Base-by-base conservation (phyloP, 2,113 vertebrate species). In the Pluvialis apricaria region DNA sequence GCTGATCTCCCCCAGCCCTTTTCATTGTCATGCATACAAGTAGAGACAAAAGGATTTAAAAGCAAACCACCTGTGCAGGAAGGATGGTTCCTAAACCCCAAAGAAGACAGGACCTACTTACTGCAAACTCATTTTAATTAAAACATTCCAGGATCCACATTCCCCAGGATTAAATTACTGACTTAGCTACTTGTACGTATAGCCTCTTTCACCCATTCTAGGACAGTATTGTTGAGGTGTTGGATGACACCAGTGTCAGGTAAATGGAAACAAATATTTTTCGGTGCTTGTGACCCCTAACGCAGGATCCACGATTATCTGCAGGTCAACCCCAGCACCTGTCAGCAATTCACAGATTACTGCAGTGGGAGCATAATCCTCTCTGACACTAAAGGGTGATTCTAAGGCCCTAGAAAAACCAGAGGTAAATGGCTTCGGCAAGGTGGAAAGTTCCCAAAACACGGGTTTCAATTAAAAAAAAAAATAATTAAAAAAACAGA, bases 41-140 rank as follows among this genome's bases (percentile, higher is more conserved):
- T 9, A 25, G 66, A 87, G 66, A 95, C 77, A 96, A 95, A 96
- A 91, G 95, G 84, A 94, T 90, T 96, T 80, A 80, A 94, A 94
- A 85, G 84, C 70, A 95, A 97, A 76, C 70, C 89, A 96, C 96
- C 95, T 94, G 84, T 79, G 79, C 75, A 91, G 86, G 75, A 95
- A 95, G 78, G 71, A 88, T 55, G 24, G 81, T 31, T 90, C 70
- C 84, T 87, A 94, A 91, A 87, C 21, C 42, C 81, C 49, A 51
- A 54, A 82, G 86, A 95, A 10, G 57, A 84, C 11, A 61, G 54
- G n/a, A 76, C 62, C 65, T 76, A 36, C 45, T 84, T 89, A 91
- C 20, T 82, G 45, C 86, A 89, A 94, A 96, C 45, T 61, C 58
- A 85, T 85, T 95, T 96, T 96, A 96, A 97, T 97, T 92, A 97